phyloP scores from a whole-genome alignment of 2,797 vertebrate species.

The Lophius americanus region DNA sequence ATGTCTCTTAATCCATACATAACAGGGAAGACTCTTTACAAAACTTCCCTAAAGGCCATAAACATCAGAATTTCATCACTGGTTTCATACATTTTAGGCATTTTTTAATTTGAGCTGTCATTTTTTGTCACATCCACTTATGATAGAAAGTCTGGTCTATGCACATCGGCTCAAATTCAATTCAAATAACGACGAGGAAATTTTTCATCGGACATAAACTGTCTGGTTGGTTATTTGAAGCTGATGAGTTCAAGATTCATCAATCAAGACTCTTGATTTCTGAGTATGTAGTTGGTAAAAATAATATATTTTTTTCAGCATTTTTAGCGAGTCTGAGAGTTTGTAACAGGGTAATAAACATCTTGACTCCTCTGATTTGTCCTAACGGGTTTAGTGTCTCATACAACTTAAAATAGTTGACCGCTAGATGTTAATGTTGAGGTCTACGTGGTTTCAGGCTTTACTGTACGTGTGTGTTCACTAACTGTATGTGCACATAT shows the following conservation, averaged over 20 bases:
- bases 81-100: too few relatives aligned
- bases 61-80: not conserved
- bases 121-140: too few relatives aligned
- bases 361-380: constrained; percentile 13
- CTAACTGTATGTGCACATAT: constrained; percentile 46
- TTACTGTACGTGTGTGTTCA: constrained; percentile 8
- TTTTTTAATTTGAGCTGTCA: too few relatives aligned
- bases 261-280: too few relatives aligned
- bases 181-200: too few relatives aligned
- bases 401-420: not conserved
- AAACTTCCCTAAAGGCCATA: not conserved
- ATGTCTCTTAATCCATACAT: too few relatives aligned
- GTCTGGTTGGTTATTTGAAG: not conserved
- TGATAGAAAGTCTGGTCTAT: too few relatives aligned
- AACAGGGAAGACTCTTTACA: not conserved
- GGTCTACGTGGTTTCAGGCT: not conserved
- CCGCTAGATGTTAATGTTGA: too few relatives aligned
- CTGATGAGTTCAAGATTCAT: not conserved
- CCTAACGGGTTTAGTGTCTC: not conserved
- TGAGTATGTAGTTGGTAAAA: too few relatives aligned
- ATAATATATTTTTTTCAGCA: not conserved
- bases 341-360: constrained; percentile 19
- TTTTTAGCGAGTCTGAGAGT: constrained; percentile 1
- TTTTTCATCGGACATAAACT: too few relatives aligned
- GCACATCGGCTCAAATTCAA: too few relatives aligned